These are phyloP conservation scores for Tangachromis dhanisi DNA, from an alignment of 2,113 vertebrate species.

Conservation along the genomic window DNA sequence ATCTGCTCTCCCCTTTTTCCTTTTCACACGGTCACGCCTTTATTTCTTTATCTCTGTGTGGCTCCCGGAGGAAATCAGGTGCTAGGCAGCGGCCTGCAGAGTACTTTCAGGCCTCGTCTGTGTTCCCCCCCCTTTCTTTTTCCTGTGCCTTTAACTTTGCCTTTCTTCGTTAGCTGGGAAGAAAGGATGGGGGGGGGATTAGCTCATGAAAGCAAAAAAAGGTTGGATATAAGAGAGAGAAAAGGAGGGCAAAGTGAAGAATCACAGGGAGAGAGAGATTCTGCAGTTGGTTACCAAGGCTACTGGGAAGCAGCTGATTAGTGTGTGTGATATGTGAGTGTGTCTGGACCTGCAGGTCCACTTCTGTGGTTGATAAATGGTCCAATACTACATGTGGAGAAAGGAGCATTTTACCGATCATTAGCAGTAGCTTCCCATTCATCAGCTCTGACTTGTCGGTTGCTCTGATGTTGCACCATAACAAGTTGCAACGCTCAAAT, in stretches of 20 bases:
- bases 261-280: not conserved
- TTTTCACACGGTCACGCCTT: constrained; percentile 46
- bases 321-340: constrained; percentile 23
- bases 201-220: constrained; percentile 33
- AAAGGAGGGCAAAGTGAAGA: not conserved
- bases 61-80: constrained; percentile 37
- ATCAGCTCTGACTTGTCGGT: constrained; percentile 40
- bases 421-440: constrained; percentile 45
- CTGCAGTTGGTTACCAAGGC: constrained; percentile 32
- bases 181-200: constrained; percentile 7
- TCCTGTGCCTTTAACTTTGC: not conserved
- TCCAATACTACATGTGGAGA: constrained; percentile 24
- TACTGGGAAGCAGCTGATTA: constrained; percentile 33
- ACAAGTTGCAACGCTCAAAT: constrained; percentile 35
- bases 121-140: not conserved
- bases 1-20: not conserved
- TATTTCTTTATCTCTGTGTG: constrained; percentile 10
- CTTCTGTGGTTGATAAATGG: constrained; percentile 44
- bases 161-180: constrained; percentile 2
- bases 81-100: constrained; percentile 29
- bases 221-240: not conserved
- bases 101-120: not conserved
- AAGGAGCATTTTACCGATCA: constrained; percentile 42
- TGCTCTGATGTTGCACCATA: constrained; percentile 57
- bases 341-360: constrained; percentile 21